phyloP scores from a whole-genome alignment of 2,797 vertebrate genomes.

The Microctenopoma lineatum region DNA sequence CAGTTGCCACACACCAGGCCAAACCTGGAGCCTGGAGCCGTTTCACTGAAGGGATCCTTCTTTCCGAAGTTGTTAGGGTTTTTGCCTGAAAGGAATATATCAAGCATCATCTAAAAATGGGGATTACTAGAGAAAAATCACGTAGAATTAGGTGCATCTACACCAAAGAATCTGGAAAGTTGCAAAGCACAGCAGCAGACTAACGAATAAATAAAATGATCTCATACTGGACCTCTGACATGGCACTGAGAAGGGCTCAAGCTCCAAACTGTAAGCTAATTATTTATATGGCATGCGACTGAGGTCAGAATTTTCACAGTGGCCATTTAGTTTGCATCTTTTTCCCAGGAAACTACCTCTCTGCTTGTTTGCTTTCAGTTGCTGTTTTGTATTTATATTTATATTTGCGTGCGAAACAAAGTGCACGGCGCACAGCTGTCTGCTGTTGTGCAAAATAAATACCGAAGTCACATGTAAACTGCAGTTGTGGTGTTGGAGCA shows the following conservation, averaged over 20 bases:
- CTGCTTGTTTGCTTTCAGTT: constrained; percentile 2
- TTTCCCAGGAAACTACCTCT: constrained; percentile 61
- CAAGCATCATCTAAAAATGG: not conserved
- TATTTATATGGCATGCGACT: constrained; percentile 35
- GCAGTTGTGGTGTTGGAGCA: constrained; percentile 46
- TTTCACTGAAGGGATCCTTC: not conserved
- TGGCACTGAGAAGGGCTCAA: constrained; percentile 27
- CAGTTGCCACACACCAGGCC: not conserved
- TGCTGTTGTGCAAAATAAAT: constrained; percentile 69
- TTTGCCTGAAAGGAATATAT: constrained; percentile 1
- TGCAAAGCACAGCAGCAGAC: constrained; percentile 22
- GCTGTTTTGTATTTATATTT: constrained; percentile 36
- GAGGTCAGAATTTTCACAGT: constrained; percentile 38
- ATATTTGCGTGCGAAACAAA: constrained; percentile 40
- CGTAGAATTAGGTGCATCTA: not conserved
- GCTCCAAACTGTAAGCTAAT: constrained; percentile 41
- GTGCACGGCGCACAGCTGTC: constrained; percentile 48
- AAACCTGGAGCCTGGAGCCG: not conserved
- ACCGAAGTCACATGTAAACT: constrained; percentile 23
- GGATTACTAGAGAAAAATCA: not conserved
- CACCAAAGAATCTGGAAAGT: constrained; percentile 9
- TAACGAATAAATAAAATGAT: constrained; percentile 16
- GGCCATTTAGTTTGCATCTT: constrained; percentile 32
- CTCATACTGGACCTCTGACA: constrained; percentile 26
- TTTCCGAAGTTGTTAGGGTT: not conserved